Base-by-base conservation (phyloP, 2,797 vertebrate genomes). In the Characodon lateralis region DNA sequence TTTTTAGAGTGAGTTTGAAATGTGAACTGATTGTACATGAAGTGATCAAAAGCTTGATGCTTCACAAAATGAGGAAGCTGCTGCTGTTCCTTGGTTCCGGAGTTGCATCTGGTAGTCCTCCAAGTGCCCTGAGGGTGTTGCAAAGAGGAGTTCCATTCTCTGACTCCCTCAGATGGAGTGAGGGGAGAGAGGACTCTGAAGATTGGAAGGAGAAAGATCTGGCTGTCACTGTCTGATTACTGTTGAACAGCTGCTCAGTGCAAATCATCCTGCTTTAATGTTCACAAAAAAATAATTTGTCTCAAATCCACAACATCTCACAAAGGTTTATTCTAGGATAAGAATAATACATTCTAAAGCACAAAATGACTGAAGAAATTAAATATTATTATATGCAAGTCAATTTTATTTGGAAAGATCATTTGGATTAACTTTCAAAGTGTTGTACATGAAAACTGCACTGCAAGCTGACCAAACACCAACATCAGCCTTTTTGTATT, bases 81-180 rank as follows among this genome's bases (percentile, higher is more conserved):
- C 85, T 78, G 85, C 85, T 61, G 87, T 90, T 69, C 78, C 79
- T 65, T 48, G 22, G 78, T 73, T 81, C 63, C 75, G 82, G 84
- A 92, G 88, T 71, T 85, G 77, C 89, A 94, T 95, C 92, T 94
- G 94, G 92, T 93, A 65, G 82, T 58, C 73, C 88, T 92, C 91
- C 91, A 93, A 86, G 85, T 85, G 82, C 91, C 93, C 87, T 3
- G 65, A 76, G 88, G 91, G 80, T 72, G 79, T 85, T 77, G 71
- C 83, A 82, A 58, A 87, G 82, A 90, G 82, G 85, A 90, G 85
- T 83, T 73, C 72, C 83, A 53, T 82, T 91, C 85, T 72, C 50
- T 28, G 3, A 55, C 74, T 77, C 73, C 2, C 12, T 82, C 81
- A 85, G 74, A 81, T 61, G 81, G 78, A 61, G 71, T 10, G 18